Percentiles rank a stretch among this genome's conserved stretches.
phyloP scores from a whole-genome alignment of 2,888 invertebrate species.

The Hemaris fuciformis region DNA sequence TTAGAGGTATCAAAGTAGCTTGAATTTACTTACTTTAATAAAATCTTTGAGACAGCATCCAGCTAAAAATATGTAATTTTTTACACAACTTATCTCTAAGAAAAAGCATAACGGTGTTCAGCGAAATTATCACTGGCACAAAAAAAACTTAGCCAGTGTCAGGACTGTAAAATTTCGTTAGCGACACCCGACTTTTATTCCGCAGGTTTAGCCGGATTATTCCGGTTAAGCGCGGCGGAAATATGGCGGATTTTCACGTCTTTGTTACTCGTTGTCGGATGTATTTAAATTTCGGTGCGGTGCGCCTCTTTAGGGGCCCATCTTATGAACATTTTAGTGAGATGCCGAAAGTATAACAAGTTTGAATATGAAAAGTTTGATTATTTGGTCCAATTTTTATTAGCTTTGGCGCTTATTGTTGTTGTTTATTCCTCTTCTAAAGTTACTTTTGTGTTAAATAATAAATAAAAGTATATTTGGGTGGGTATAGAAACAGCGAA shows the following conservation, averaged over 20 bases:
- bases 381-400: background rate
- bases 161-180: conserved; percentile 39
- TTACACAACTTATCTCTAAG: background rate
- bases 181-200: conserved; percentile 42
- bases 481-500: too few species aligned
- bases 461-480: background rate
- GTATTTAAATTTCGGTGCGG: conserved; percentile 27
- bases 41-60: too few species aligned
- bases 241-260: conserved; percentile 44
- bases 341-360: background rate
- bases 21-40: too few species aligned
- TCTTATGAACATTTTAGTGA: background rate
- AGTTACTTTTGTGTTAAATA: too few species aligned
- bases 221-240: conserved; percentile 42
- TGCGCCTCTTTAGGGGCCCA: background rate
- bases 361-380: background rate
- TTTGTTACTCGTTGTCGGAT: conserved; percentile 38
- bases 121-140: background rate
- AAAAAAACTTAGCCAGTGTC: conserved; percentile 1
- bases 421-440: too few species aligned
- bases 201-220: conserved; percentile 45
- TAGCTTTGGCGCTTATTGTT: background rate
- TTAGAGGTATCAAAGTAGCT: too few species aligned
- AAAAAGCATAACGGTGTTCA: background rate
- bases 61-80: background rate